Base-by-base conservation (phyloP, 37 sponge, comb jelly and placozoan genomes). In the Chondrilla cf. caribensis region DNA sequence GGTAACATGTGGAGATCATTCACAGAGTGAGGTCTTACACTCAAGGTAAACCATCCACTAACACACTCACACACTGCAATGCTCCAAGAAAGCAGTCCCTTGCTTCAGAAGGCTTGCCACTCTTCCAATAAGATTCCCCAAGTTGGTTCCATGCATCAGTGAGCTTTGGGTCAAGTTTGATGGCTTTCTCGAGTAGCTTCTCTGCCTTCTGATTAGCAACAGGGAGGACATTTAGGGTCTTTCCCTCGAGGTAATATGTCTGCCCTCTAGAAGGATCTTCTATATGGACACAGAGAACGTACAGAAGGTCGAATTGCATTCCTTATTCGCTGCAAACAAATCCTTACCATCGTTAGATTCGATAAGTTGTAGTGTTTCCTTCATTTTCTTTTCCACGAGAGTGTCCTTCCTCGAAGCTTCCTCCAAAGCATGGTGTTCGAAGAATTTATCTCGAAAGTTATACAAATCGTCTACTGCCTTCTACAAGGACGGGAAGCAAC, bases 101-200 rank as follows among this genome's bases (percentile, higher is more conserved):
- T 0, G 95, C 95, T 55, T 87, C 87, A 42, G 39, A 47, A 0
- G 92, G 64, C 28, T 92, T 86, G 1, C 90, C 93, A 2, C 58
- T 65, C 85, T 92, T 92, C 95, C 95, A 95, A 68, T 89, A 95
- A 58, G 85, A 80, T 70, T 95, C 95, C 33, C 95, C 95, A 25
- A 92, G 80, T 0, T 68, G 70, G 60, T 89, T 89, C 95, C 95
- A 95, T 3, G 87, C 93, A 32, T 85, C 86, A 0, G 82, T 77
- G 1, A 88, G 77, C 2, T 81, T 38, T 5, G 94, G 94, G 51
- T 91, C 86, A 28, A 87, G 84, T 38, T 94, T 94, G 77, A 94
- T 70, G 11, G 94, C 94, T 8, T 38, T 47, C 0, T 89, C 83
- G 29, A 90, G 79, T 40, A 68, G 39, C n/a, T 84, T 40, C 60